Conservation (phyloP, 1,140 invertebrate genomes). For the Papilio machaon region DNA sequence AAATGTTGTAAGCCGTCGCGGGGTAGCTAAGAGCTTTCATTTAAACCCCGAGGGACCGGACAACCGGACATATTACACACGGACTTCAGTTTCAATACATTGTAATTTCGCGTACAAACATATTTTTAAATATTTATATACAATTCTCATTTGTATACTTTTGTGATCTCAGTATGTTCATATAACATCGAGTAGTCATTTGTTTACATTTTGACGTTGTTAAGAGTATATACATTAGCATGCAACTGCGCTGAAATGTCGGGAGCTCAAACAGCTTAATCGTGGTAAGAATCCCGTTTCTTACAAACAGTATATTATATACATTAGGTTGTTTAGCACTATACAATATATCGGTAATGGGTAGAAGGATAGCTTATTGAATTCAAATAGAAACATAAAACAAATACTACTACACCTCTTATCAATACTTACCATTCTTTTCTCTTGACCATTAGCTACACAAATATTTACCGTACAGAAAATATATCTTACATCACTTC, state of each 20-base stretch:
- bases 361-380: background rate
- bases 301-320: no score
- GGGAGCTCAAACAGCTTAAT: no score
- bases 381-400: background rate
- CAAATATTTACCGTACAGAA: constrained; percentile 38
- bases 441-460: constrained; percentile 31
- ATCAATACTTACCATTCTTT: constrained; percentile 40
- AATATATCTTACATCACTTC: constrained; percentile 43
- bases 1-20: constrained; percentile 74
- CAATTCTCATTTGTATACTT: background rate
- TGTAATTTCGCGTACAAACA: constrained; percentile 1
- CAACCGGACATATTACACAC: constrained; percentile 60
- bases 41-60: constrained; percentile 60
- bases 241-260: no score
- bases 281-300: no score
- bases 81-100: constrained; percentile 50
- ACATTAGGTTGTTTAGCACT: no score
- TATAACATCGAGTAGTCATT: background rate
- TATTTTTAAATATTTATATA: constrained; percentile 17
- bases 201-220: background rate
- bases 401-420: background rate
- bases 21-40: constrained; percentile 67
- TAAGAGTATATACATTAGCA: no score
- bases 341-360: background rate
- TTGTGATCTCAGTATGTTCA: background rate